A percentile compares a stretch with the other conserved stretches of the same genome.
Evolutionary conservation across 1,140 invertebrate species (phyloP).

Genomic region (Drosophila leontia): DNA sequence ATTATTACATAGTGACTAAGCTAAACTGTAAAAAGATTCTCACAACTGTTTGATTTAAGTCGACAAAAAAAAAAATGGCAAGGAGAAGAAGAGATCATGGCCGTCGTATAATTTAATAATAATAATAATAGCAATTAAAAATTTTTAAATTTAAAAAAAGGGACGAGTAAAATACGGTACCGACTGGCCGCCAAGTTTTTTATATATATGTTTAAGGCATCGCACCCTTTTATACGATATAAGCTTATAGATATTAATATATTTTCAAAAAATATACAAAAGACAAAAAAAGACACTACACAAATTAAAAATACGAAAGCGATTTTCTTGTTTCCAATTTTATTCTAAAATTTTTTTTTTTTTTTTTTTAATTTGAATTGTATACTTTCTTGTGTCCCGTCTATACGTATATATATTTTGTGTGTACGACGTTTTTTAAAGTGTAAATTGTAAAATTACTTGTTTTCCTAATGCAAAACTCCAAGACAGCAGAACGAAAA

Average conservation of each 20-base stretch:
- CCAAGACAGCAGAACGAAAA: constrained; percentile 61
- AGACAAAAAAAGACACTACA: constrained; percentile 28
- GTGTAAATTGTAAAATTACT: constrained; percentile 81
- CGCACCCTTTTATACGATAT: not conserved
- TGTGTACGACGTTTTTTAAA: constrained; percentile 70
- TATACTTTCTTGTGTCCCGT: constrained; percentile 14
- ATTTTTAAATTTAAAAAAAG: not conserved
- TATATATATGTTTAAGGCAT: constrained; percentile 58
- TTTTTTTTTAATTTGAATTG: constrained; percentile 37
- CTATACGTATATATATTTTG: constrained; percentile 38
- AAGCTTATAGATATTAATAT: constrained; percentile 34
- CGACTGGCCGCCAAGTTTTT: constrained; percentile 60
- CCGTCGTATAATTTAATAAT: constrained; percentile 18
- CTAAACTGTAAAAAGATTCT: constrained; percentile 82
- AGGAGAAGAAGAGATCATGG: constrained; percentile 7
- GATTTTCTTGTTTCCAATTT: constrained; percentile 26
- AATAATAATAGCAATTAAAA: constrained; percentile 18
- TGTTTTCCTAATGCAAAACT: constrained; percentile 75
- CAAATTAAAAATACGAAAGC: constrained; percentile 16
- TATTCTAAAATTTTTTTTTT: not conserved
- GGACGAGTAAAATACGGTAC: constrained; percentile 22
- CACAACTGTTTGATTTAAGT: constrained; percentile 77
- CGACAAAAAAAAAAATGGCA: constrained; percentile 11
- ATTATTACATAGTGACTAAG: constrained; percentile 67
- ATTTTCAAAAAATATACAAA: constrained; percentile 60